Base-by-base conservation (phyloP, 2,888 invertebrate genomes). In the Lochmaea capreae region DNA sequence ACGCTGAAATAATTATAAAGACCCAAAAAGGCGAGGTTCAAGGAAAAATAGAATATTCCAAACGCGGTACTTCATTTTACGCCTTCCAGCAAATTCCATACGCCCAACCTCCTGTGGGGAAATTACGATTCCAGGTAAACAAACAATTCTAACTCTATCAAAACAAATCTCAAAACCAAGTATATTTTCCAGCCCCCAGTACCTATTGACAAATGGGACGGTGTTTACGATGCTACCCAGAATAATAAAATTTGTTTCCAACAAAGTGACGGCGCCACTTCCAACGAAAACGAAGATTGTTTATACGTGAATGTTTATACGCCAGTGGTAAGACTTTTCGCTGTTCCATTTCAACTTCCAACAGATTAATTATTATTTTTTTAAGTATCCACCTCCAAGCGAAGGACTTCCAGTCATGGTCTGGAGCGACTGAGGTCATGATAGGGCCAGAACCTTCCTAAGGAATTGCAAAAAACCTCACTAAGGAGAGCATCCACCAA, bases 401-500 rank as follows among this genome's bases (percentile, higher is more conserved):
- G 26, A 76, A 42, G 61, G 79, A 10, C 71, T 86, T 65, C 86
- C 87, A 39, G 87, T 88, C 0, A 80, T 88, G 72, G 82, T 87
- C 12, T 85, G 82, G 74, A n/a, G n/a, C n/a, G n/a, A n/a, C n/a
- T n/a, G n/a, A n/a, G n/a, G n/a, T n/a, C n/a, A n/a, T n/a, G n/a
- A n/a, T n/a, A n/a, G n/a, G n/a, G n/a, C n/a, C n/a, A n/a, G n/a
- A n/a, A n/a, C n/a, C n/a, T n/a, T n/a, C n/a, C n/a, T n/a, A n/a
- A n/a, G n/a, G n/a, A n/a, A n/a, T n/a, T n/a, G n/a, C n/a, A n/a
- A n/a, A n/a, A n/a, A n/a, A n/a, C n/a, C n/a, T n/a, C n/a, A n/a
- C n/a, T n/a, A n/a, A n/a, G n/a, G n/a, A n/a, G n/a, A n/a, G n/a
- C n/a, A n/a, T n/a, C n/a, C n/a, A n/a, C n/a, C n/a, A n/a, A n/a